Conservation (phyloP, 2,797 vertebrate species). For the Crenichthys baileyi region DNA sequence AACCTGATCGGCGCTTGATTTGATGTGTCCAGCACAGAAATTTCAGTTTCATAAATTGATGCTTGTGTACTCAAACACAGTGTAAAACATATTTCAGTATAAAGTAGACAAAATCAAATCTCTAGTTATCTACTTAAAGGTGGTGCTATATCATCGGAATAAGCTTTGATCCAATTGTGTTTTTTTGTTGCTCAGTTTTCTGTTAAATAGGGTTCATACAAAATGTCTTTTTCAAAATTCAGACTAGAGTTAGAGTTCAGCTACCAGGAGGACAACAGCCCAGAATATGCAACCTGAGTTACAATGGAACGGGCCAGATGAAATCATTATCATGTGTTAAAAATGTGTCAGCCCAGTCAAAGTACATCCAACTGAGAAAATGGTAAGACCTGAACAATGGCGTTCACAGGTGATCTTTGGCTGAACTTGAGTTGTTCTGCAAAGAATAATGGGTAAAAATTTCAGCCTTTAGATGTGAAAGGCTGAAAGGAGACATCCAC, state of each 20-base stretch:
- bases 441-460: not conserved
- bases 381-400: not conserved
- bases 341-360: not conserved
- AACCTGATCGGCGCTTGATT: no score
- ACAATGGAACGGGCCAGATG: not conserved
- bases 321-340: not conserved
- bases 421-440: not conserved
- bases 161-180: no score
- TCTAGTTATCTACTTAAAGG: no score
- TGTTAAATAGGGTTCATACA: no score
- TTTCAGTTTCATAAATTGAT: no score
- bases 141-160: no score
- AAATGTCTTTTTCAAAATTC: not conserved
- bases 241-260: not conserved
- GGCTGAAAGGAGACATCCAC: not conserved
- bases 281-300: not conserved
- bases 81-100: no score
- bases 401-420: not conserved
- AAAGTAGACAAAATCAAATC: no score
- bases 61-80: no score
- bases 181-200: no score
- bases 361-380: not conserved
- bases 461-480: not conserved
- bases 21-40: no score
- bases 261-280: not conserved